Base-by-base conservation (phyloP, 1,140 invertebrate genomes). In the Drosophila parabipectinata region DNA sequence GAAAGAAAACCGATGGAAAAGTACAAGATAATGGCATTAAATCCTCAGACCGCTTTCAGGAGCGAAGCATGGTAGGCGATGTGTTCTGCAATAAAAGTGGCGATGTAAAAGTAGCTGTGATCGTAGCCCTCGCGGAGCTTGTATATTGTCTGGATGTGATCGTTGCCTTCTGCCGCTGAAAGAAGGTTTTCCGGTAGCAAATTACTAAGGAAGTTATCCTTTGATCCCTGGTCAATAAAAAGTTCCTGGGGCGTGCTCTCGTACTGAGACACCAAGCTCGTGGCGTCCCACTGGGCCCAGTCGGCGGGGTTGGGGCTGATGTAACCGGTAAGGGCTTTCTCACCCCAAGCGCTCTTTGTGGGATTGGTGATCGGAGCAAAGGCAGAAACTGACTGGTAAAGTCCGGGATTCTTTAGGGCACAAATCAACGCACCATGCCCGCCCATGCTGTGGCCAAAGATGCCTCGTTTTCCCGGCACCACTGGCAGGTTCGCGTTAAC, bases 311-410 rank as follows among this genome's bases (percentile, higher is more conserved):
- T 72, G 32, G 93, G 92, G 50, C 98, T 98, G 15, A 99, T 93
- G 91, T 99, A 99, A 5, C 96, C 97, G 61, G 92, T 92, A 66
- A 99, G 97, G 8, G 96, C 97, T 91, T 97, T 98, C 44, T 95
- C 92, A 1, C 98, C 98, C 98, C 98, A 99, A 3, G 94, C 94
- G 83, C 96, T 96, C 41, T 95, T 92, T 10, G 93, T 94, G 0
- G 98, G 98, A 93, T 99, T 98, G 53, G 95, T 95, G 87, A 99
- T 99, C 0, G 99, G 98, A 18, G 99, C 95, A 94, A 99, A 99
- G n/a, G 97, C 97, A 63, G 98, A 98, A 0, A 99, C 98, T 39
- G 96, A 96, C 76, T 95, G 95, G 92, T 97, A 99, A 62, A 96
- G 93, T 4, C 96, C 96, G 21, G 98, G 98, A 92, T 98, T 99